Conservation (phyloP, 2,797 vertebrate species). For the Mionectes olivaceus region DNA sequence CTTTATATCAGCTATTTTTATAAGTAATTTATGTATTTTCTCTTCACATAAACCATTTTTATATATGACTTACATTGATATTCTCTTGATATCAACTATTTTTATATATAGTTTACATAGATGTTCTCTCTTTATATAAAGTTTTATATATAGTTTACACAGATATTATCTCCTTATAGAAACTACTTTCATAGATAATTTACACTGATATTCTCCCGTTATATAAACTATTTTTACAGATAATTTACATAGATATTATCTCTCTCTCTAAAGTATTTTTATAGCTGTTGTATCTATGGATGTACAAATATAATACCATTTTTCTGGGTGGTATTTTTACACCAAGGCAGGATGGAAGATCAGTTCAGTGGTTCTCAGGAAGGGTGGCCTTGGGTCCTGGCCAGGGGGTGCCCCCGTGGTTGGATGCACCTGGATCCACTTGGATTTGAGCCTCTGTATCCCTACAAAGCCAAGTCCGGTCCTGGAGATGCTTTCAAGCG, state of each 20-base stretch:
- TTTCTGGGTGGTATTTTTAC: neutral
- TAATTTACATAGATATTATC: neutral
- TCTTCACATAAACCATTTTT: neutral
- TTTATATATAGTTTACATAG: neutral
- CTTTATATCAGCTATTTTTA: neutral
- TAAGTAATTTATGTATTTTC: neutral
- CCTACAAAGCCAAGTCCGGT: neutral
- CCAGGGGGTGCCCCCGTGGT: neutral
- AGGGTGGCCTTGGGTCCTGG: neutral
- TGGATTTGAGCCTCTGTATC: rapidly evolving
- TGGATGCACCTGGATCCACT: rapidly evolving
- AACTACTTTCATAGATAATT: neutral
- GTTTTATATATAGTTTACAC: neutral
- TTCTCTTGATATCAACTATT: neutral
- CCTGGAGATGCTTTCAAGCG: neutral
- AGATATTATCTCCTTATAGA: neutral
- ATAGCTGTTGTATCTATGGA: neutral
- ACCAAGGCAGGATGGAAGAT: neutral
- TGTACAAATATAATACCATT: neutral
- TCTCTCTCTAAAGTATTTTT: neutral
- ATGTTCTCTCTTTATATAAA: neutral
- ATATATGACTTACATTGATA: neutral
- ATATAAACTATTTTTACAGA: neutral
- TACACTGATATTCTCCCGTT: neutral
- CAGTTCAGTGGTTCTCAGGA: neutral